phyloP scores from a whole-genome alignment of 2,113 vertebrate species.

The Gymnarchus niloticus region DNA sequence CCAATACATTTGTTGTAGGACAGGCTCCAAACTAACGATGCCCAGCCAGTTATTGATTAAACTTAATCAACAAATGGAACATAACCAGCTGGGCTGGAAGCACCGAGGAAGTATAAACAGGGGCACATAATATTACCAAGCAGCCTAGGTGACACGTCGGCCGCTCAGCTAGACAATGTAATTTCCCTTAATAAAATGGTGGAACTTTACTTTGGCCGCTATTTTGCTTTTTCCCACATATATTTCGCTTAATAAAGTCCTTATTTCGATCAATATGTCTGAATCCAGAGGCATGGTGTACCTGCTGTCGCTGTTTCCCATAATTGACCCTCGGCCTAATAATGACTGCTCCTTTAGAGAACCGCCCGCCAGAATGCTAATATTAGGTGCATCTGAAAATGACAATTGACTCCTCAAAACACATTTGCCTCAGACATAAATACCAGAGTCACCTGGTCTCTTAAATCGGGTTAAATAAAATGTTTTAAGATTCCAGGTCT shows the following conservation, averaged over 20 bases:
- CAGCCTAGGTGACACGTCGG: too few species aligned
- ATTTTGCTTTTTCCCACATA: not conserved
- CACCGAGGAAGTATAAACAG: not conserved
- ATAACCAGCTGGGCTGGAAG: not conserved
- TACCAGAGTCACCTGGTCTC: not conserved
- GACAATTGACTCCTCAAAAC: constrained; percentile 5
- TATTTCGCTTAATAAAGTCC: not conserved
- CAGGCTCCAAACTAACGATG: not conserved
- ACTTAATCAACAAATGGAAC: not conserved
- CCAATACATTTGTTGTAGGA: too few species aligned
- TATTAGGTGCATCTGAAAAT: not conserved
- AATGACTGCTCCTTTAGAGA: not conserved
- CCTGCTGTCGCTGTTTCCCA: not conserved
- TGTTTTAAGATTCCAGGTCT: not conserved
- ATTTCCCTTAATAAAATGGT: not conserved
- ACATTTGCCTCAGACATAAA: not conserved
- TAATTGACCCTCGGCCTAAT: not conserved
- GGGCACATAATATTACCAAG: too few species aligned
- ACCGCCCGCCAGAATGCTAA: not conserved
- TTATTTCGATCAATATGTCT: not conserved
- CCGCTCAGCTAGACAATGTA: not conserved
- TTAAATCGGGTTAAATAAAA: too few species aligned
- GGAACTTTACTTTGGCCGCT: too few species aligned
- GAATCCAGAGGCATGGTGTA: not conserved
- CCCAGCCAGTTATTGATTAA: not conserved